Evolutionary conservation across 1,140 invertebrate genomes (phyloP).

Genomic region (Meteorus sp.): DNA sequence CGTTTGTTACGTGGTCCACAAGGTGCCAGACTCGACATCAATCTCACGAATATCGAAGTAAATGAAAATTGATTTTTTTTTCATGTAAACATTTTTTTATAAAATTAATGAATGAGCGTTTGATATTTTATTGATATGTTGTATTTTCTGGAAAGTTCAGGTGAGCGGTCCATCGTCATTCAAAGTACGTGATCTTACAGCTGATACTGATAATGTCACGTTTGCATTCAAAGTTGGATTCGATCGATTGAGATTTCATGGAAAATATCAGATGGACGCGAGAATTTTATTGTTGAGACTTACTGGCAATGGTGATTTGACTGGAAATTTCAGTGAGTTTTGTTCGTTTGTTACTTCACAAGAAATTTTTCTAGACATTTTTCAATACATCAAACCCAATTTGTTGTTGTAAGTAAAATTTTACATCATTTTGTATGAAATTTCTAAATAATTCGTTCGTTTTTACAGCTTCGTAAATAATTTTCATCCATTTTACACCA

Average conservation of each 20-base stretch:
- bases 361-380: neutral
- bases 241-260: conserved; percentile 60
- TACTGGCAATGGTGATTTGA: conserved; percentile 66
- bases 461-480: too few species aligned
- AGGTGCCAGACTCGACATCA: conserved; percentile 65
- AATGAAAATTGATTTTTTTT: conserved; percentile 5
- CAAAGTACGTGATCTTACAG: conserved; percentile 49
- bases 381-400: neutral
- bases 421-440: too few species aligned
- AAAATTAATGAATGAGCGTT: neutral
- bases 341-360: conserved; percentile 1
- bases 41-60: conserved; percentile 65
- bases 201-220: conserved; percentile 59
- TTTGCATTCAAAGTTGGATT: conserved; percentile 64
- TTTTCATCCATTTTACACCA: too few species aligned
- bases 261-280: conserved; percentile 67
- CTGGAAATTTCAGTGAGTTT: conserved; percentile 69
- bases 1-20: conserved; percentile 61
- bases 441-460: too few species aligned
- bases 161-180: conserved; percentile 49
- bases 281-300: conserved; percentile 65
- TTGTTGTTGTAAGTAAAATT: too few species aligned
- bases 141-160: too few species aligned
- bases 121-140: conserved; percentile 1
- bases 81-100: conserved; percentile 6